Percentiles rank a stretch among this genome's conserved stretches.
Conservation (phyloP, 92 coral and sea anemone genomes). For the Parazoanthus swiftii region DNA sequence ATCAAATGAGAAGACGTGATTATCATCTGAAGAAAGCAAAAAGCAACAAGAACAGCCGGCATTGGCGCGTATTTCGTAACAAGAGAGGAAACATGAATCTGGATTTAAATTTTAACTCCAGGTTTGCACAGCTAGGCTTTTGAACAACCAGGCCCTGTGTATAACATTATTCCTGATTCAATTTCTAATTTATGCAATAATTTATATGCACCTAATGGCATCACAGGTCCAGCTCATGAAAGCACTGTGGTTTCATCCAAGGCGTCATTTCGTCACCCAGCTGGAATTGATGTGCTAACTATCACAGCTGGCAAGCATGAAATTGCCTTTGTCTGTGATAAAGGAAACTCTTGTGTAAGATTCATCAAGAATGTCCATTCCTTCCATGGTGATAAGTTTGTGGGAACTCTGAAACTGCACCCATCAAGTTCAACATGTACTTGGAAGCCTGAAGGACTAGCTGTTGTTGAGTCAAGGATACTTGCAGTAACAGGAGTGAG, state of each 20-base stretch:
- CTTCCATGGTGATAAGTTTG: constrained; percentile 50
- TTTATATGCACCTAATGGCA: neutral
- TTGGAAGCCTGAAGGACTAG: constrained; percentile 73
- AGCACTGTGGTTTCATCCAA: constrained; percentile 47
- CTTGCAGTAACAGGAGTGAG: constrained; percentile 46
- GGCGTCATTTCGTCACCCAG: constrained; percentile 69
- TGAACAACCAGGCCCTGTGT: neutral
- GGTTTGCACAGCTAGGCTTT: neutral
- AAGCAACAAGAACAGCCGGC: too few species aligned
- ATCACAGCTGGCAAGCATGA: constrained; percentile 59
- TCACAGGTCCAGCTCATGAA: constrained; percentile 59
- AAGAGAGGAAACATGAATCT: too few species aligned
- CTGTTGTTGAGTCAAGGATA: constrained; percentile 24
- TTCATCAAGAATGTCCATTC: constrained; percentile 59
- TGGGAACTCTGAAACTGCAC: constrained; percentile 58
- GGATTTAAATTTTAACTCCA: too few species aligned
- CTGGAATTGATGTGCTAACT: constrained; percentile 58
- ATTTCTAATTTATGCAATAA: neutral
- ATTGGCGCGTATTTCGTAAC: too few species aligned
- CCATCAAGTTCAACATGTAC: neutral
- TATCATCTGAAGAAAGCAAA: too few species aligned
- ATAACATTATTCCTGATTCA: neutral
- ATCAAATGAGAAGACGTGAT: too few species aligned
- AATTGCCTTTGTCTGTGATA: constrained; percentile 69
- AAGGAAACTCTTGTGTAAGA: constrained; percentile 58